Evolutionary conservation across 2,113 vertebrate genomes (phyloP), one percentile per base, ranked within the genome.

Genomic region (Protobothrops mucrosquamatus): DNA sequence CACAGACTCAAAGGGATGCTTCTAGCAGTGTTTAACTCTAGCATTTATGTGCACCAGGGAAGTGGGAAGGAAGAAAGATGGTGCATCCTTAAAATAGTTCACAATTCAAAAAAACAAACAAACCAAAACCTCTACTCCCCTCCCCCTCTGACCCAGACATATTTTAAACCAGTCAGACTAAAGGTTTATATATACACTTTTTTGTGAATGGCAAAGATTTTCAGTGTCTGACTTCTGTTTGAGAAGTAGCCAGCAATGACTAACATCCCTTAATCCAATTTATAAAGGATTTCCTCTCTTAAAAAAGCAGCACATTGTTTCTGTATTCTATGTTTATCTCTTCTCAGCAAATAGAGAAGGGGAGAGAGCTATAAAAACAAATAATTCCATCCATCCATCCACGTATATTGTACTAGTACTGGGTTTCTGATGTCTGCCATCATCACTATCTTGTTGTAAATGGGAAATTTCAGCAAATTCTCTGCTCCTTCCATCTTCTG

Each of bases 141-240:
- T 46, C n/a, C 22, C 10, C 3, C 93, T 55, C 34, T 34, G 8
- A 51, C 29, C 22, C 85, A 12, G n/a, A 52, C 51, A 56, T 46
- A 20, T 69, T 89, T 57, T 92, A 11, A 18, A 93, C 91, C 74
- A 92, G 23, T 55, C 48, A 89, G 69, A 87, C 61, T 95, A 54
- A 26, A 22, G 94, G 93, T 94, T 96, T 94, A 93, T 93, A 95
- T 46, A 89, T 95, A 87, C 94, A 94, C 69, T 95, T 94, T 94
- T 96, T 94, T 95, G 95, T 97, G 96, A 96, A 94, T 95, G 93
- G 94, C 10, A 1, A 94, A 95, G 95, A 43, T 86, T 48, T 59
- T 69, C 20, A 93, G 88, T 95, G 95, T 93, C 94, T 93, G 94
- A 96, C 96, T 97, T 94, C 95, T 96, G 95, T 97, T 96, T 97